Percentiles rank a stretch among this genome's conserved stretches.
Evolutionary conservation across 1,140 invertebrate genomes (phyloP).

Genomic region (Tetramorium simillimum): DNA sequence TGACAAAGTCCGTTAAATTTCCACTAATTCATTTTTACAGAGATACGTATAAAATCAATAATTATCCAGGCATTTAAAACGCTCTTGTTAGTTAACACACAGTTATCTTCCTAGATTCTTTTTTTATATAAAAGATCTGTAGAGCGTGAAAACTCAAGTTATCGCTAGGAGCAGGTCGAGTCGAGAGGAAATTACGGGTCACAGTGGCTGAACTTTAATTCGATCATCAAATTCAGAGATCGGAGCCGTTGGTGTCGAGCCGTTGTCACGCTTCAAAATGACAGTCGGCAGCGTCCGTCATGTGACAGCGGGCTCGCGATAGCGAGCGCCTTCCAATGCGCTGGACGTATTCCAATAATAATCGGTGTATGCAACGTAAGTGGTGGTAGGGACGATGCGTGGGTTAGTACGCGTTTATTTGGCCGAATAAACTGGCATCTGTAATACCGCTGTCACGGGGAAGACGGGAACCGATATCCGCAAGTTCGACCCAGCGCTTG

Average conservation of each 20-base stretch:
- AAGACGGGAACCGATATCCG: constrained; percentile 58
- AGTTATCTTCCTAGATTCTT: background rate
- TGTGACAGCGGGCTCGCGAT: constrained; percentile 12
- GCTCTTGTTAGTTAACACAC: background rate
- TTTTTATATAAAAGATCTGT: background rate
- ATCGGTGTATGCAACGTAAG: constrained; percentile 8
- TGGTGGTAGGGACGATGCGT: background rate
- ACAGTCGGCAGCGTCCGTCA: constrained; percentile 20
- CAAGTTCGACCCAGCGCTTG: constrained; percentile 50
- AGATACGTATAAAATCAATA: background rate
- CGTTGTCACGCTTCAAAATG: constrained; percentile 19
- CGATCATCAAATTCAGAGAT: constrained; percentile 19
- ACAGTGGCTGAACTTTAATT: constrained; percentile 3
- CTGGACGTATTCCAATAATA: constrained; percentile 45
- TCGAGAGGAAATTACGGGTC: constrained; percentile 8
- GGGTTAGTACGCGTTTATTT: constrained; percentile 46
- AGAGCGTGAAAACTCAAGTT: background rate
- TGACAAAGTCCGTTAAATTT: too few relatives aligned
- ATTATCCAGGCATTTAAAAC: background rate
- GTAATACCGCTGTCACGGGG: constrained; percentile 50
- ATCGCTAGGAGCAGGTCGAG: background rate
- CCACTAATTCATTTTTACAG: too few relatives aligned
- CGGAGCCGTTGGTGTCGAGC: background rate
- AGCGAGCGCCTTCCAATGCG: constrained; percentile 20
- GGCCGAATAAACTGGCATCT: constrained; percentile 52